A percentile compares a stretch with the other conserved stretches of the same genome.
Evolutionary conservation across 1,140 invertebrate genomes (phyloP).

Genomic region (Drosophila simulans): DNA sequence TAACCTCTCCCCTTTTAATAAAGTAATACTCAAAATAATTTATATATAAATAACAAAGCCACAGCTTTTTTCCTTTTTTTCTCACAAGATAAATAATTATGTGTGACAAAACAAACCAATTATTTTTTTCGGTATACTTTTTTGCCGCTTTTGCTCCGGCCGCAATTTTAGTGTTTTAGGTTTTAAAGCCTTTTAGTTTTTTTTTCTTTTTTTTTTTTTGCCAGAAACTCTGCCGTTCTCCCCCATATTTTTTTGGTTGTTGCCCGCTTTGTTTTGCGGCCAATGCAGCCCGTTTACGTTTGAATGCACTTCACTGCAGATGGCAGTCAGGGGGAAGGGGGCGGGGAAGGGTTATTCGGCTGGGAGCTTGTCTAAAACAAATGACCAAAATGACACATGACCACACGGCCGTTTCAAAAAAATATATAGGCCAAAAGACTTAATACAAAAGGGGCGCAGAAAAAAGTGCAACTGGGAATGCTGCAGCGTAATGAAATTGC

Average conservation of each 20-base stretch:
- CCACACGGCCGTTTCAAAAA: slow-evolving; percentile 30
- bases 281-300: slow-evolving; percentile 53
- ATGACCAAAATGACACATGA: slow-evolving; percentile 81
- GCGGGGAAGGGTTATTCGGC: slow-evolving; percentile 33
- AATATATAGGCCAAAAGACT: slow-evolving; percentile 64
- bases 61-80: no score
- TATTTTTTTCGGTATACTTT: not conserved
- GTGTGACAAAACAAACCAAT: not conserved
- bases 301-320: slow-evolving; percentile 70
- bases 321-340: slow-evolving; percentile 17
- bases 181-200: slow-evolving; percentile 69
- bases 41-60: not conserved
- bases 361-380: slow-evolving; percentile 74
- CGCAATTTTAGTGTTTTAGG: slow-evolving; percentile 82
- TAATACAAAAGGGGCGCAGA: slow-evolving; percentile 16
- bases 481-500: slow-evolving; percentile 25
- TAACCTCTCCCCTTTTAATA: no score
- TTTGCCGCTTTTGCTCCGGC: slow-evolving; percentile 50
- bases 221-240: slow-evolving; percentile 15
- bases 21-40: not conserved
- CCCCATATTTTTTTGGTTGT: slow-evolving; percentile 27
- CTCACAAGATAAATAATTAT: no score
- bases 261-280: slow-evolving; percentile 50
- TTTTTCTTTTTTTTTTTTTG: not conserved
- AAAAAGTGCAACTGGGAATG: not conserved